These are phyloP conservation scores for Paratrypauchen microcephalus DNA, from an alignment of 2,797 vertebrate species.

Conservation along the genomic window DNA sequence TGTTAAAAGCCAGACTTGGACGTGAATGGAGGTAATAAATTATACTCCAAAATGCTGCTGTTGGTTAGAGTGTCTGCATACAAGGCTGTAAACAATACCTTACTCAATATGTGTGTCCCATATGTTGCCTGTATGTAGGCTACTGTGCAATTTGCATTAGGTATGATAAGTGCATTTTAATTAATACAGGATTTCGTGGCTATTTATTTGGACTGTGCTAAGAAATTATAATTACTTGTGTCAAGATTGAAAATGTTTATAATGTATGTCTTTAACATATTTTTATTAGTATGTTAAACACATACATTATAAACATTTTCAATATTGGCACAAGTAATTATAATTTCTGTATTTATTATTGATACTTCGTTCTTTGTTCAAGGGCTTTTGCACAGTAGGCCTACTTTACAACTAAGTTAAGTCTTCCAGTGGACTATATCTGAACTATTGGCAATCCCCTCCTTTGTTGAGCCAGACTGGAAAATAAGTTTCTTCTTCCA, in stretches of 20 bases:
- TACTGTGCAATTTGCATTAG: neutral
- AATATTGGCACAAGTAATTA: too few relatives aligned
- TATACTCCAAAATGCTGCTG: conserved; percentile 17
- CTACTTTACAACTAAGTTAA: conserved; percentile 21
- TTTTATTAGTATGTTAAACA: too few relatives aligned
- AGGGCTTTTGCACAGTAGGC: neutral
- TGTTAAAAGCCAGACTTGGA: conserved; percentile 58
- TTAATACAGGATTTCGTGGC: neutral
- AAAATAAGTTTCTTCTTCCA: conserved; percentile 53
- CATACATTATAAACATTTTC: too few relatives aligned
- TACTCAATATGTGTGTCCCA: conserved; percentile 29
- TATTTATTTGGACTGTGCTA: too few relatives aligned
- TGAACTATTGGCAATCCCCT: conserved; percentile 43
- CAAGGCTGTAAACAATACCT: conserved; percentile 36
- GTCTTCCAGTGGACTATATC: conserved; percentile 26
- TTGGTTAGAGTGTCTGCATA: conserved; percentile 16
- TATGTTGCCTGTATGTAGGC: conserved; percentile 12
- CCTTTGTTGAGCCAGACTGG: conserved; percentile 44
- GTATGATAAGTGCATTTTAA: neutral
- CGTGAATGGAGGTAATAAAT: conserved; percentile 51
- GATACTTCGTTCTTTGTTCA: neutral
- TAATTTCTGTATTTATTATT: neutral
- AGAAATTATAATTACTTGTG: too few relatives aligned
- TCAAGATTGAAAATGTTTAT: too few relatives aligned
- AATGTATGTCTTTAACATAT: neutral